phyloP scores from a whole-genome alignment of 1,140 invertebrate species.

The Magallana angulata region DNA sequence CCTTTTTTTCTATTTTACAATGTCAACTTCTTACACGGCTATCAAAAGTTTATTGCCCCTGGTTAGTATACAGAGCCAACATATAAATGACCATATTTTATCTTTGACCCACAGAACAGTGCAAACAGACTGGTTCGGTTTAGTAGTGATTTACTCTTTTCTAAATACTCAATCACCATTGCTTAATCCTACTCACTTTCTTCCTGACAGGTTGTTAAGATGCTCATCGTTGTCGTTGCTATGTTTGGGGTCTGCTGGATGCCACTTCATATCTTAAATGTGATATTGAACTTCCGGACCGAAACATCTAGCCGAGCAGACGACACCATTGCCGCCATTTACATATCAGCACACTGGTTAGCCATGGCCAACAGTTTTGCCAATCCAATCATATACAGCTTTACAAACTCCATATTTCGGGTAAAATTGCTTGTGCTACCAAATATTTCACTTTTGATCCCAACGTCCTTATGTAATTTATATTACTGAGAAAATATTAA shows the following conservation, averaged over 20 bases:
- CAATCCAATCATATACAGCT: constrained; percentile 92
- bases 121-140: not conserved
- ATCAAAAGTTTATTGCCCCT: no score
- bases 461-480: not conserved
- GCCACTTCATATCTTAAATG: constrained; percentile 79
- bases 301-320: constrained; percentile 54
- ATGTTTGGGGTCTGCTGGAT: constrained; percentile 82
- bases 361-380: constrained; percentile 87
- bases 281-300: constrained; percentile 62
- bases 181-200: not conserved
- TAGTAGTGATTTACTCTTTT: not conserved
- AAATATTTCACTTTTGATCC: no score
- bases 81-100: not conserved
- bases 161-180: not conserved
- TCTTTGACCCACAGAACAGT: not conserved
- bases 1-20: not conserved
- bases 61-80: no score
- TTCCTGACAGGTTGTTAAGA: constrained; percentile 81
- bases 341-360: constrained; percentile 79
- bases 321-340: constrained; percentile 59
- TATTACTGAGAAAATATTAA: no score
- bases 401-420: constrained; percentile 91
- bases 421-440: constrained; percentile 78
- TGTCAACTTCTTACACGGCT: no score
- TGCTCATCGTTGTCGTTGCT: constrained; percentile 81